Evolutionary conservation across 2,113 vertebrate species (phyloP).

Genomic region (Symphodus melops): DNA sequence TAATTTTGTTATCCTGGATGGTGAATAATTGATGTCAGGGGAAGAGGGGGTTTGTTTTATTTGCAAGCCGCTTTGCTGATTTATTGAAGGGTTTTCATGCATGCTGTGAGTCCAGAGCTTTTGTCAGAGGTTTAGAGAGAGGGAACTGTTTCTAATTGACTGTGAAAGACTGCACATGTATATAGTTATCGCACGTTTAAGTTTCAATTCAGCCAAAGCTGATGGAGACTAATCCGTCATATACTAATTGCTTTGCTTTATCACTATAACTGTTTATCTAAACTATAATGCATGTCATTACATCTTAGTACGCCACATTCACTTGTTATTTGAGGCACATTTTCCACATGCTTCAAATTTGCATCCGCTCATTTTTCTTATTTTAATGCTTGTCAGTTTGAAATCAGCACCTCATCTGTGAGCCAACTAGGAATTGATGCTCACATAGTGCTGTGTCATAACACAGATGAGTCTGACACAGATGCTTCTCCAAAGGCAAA

Average conservation of each 20-base stretch:
- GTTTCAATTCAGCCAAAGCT: slow-evolving; percentile 8
- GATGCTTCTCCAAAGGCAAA: slow-evolving; percentile 33
- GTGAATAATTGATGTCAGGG: slow-evolving; percentile 65
- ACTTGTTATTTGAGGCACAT: slow-evolving; percentile 33
- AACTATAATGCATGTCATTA: slow-evolving; percentile 12
- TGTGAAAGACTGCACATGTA: not conserved
- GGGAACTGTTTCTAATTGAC: not conserved
- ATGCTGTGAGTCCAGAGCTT: not conserved
- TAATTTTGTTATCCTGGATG: slow-evolving; percentile 59
- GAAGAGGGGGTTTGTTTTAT: slow-evolving; percentile 42
- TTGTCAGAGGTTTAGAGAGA: not conserved
- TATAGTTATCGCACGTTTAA: not conserved
- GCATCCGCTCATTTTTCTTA: not conserved
- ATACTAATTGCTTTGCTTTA: not conserved
- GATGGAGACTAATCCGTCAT: not conserved
- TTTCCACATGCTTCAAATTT: slow-evolving; percentile 49
- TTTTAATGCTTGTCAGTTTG: slow-evolving; percentile 19
- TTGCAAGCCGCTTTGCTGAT: slow-evolving; percentile 16
- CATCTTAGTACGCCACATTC: slow-evolving; percentile 4
- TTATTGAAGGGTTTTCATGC: slow-evolving; percentile 22
- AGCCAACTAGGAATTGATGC: slow-evolving; percentile 27
- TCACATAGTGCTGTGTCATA: slow-evolving; percentile 13
- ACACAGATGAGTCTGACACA: slow-evolving; percentile 40
- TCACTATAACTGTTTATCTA: not conserved
- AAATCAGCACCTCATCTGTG: slow-evolving; percentile 9